Evolutionary conservation across 2,797 vertebrate genomes (phyloP).

Genomic region (Chaunax sp.): DNA sequence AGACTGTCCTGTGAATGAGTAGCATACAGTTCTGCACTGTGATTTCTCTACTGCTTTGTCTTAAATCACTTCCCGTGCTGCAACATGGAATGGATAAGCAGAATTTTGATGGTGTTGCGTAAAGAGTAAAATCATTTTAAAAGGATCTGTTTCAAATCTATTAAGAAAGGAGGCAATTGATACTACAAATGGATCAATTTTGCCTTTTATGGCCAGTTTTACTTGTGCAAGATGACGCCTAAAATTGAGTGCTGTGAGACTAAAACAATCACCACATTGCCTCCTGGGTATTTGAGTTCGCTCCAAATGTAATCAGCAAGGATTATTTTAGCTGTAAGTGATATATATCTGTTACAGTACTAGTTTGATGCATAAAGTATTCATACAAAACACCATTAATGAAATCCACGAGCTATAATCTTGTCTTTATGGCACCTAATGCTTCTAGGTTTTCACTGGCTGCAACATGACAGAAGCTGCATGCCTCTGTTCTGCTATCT

Average conservation of each 20-base stretch:
- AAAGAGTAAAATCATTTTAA: slow-evolving; percentile 74
- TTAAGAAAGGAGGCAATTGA: slow-evolving; percentile 78
- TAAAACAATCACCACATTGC: slow-evolving; percentile 62
- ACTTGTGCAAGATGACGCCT: slow-evolving; percentile 61
- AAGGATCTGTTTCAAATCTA: slow-evolving; percentile 76
- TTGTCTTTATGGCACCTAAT: slow-evolving; percentile 10
- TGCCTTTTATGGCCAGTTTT: slow-evolving; percentile 60
- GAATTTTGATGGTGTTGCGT: slow-evolving; percentile 68
- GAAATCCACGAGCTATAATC: slow-evolving; percentile 48
- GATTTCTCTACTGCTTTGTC: slow-evolving; percentile 44
- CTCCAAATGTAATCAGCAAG: slow-evolving; percentile 46
- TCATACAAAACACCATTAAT: slow-evolving; percentile 15
- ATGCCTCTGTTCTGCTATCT: slow-evolving; percentile 66
- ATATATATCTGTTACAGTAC: slow-evolving; percentile 24
- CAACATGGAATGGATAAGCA: slow-evolving; percentile 68
- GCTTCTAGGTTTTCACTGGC: slow-evolving; percentile 22
- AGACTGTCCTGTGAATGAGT: slow-evolving; percentile 32
- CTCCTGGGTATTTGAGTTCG: slow-evolving; percentile 55
- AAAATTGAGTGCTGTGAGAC: slow-evolving; percentile 56
- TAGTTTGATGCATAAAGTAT: slow-evolving; percentile 15
- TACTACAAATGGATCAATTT: slow-evolving; percentile 77
- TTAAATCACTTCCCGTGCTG: slow-evolving; percentile 64
- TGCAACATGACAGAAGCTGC: slow-evolving; percentile 53
- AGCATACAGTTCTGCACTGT: slow-evolving; percentile 33
- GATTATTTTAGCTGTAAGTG: slow-evolving; percentile 48